A percentile compares a stretch with the other conserved stretches of the same genome.
Conservation (phyloP, 1,140 invertebrate species). For the Sminthurides bifidus region DNA sequence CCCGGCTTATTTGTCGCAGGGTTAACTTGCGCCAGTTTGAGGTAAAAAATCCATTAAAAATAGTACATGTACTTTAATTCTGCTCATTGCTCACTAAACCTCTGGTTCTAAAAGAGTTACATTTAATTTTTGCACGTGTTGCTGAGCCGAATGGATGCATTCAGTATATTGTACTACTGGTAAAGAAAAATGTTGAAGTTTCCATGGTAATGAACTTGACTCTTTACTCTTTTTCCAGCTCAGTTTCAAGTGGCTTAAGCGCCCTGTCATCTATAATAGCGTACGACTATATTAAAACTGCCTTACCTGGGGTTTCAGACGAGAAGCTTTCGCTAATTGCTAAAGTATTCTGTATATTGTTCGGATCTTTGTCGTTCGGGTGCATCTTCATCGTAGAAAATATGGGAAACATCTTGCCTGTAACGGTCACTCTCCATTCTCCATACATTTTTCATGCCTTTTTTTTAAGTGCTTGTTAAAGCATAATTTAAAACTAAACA, state of each 20-base stretch:
- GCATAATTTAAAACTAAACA: not conserved
- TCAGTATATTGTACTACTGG: too few relatives aligned
- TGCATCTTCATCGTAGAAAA: constrained; percentile 24
- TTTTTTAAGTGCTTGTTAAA: not conserved
- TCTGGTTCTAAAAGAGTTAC: too few relatives aligned
- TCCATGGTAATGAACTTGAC: not conserved
- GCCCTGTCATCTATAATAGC: constrained; percentile 18
- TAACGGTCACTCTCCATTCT: too few relatives aligned
- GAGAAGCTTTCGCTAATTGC: constrained; percentile 14
- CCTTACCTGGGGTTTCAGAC: constrained; percentile 14
- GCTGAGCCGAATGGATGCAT: too few relatives aligned
- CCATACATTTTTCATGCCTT: too few relatives aligned
- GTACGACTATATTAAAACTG: constrained; percentile 20
- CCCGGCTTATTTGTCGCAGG: constrained; percentile 45
- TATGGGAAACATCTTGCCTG: constrained; percentile 22
- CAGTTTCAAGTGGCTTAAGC: constrained; percentile 22
- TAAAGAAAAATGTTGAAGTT: not conserved
- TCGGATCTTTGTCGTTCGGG: constrained; percentile 19
- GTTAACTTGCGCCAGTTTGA: constrained; percentile 46
- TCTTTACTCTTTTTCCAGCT: constrained; percentile 4
- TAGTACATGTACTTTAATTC: too few relatives aligned
- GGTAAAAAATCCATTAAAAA: too few relatives aligned
- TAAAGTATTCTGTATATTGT: constrained; percentile 12
- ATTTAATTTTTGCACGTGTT: not conserved
- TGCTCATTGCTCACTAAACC: too few relatives aligned